A percentile compares a stretch with the other conserved stretches of the same genome.
These are phyloP conservation scores for Nematopogon swammerdamellus DNA, from an alignment of 2,888 invertebrate genomes.

Conservation along the genomic window DNA sequence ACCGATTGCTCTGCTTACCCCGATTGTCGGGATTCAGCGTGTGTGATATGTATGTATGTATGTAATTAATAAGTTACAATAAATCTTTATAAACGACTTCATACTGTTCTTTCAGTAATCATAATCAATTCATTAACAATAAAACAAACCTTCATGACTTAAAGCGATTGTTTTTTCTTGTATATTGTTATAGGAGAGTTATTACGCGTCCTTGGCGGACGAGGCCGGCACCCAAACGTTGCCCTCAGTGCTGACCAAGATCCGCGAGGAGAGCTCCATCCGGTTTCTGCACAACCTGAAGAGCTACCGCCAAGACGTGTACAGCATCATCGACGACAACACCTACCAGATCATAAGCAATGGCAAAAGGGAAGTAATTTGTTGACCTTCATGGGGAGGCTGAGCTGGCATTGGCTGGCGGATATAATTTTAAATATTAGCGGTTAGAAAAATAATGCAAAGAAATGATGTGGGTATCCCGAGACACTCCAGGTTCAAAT, in stretches of 20 bases:
- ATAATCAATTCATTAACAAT: too few relatives aligned
- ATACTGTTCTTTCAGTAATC: too few relatives aligned
- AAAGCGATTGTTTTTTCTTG: too few relatives aligned
- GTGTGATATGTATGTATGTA: too few relatives aligned
- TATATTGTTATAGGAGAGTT: slow-evolving; percentile 65
- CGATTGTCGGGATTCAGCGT: too few relatives aligned
- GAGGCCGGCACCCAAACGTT: slow-evolving; percentile 60
- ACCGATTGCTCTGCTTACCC: too few relatives aligned
- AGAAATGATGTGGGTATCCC: too few relatives aligned
- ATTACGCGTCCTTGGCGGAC: slow-evolving; percentile 65
- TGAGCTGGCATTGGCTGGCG: not conserved
- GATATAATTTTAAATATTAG: not conserved
- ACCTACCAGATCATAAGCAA: slow-evolving; percentile 52
- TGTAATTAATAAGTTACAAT: too few relatives aligned
- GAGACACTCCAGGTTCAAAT: too few relatives aligned
- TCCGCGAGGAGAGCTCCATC: slow-evolving; percentile 64
- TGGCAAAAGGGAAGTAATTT: slow-evolving; percentile 38
- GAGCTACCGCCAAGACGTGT: slow-evolving; percentile 63
- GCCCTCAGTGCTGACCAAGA: slow-evolving; percentile 64
- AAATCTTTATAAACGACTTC: too few relatives aligned
- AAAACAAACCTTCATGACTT: too few relatives aligned
- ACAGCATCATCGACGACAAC: slow-evolving; percentile 64
- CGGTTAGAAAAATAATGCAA: slow-evolving; percentile 3
- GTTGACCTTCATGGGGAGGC: too few relatives aligned
- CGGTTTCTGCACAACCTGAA: slow-evolving; percentile 62